A percentile compares a stretch with the other conserved stretches of the same genome.
Evolutionary conservation across 2,888 invertebrate species (phyloP).

Genomic region (Pardosa pseudoannulata): DNA sequence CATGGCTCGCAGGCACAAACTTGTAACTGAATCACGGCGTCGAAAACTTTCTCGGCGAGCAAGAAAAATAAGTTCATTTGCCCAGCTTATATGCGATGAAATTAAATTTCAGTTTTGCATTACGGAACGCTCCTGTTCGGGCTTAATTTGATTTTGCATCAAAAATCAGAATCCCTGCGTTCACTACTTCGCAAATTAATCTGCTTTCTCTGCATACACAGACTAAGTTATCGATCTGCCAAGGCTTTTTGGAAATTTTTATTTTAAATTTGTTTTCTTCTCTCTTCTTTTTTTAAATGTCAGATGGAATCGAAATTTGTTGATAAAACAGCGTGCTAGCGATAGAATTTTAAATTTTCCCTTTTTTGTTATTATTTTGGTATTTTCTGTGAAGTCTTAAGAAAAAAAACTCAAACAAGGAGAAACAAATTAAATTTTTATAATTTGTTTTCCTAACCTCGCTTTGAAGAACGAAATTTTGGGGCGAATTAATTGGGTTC

Average conservation of each 20-base stretch:
- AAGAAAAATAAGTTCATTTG: neutral
- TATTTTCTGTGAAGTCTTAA: too few relatives aligned
- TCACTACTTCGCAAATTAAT: slow-evolving; percentile 4
- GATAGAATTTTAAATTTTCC: too few relatives aligned
- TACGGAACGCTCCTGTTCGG: neutral
- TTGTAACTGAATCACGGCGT: neutral
- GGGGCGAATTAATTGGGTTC: too few relatives aligned
- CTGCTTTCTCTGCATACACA: neutral
- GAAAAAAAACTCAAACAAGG: too few relatives aligned
- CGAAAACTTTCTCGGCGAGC: neutral
- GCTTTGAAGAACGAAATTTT: too few relatives aligned
- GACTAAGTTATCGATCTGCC: neutral
- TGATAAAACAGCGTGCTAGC: too few relatives aligned
- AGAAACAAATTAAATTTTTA: too few relatives aligned
- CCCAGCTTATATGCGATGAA: neutral
- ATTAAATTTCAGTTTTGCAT: slow-evolving; percentile 1
- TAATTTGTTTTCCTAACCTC: too few relatives aligned
- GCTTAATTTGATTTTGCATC: slow-evolving; percentile 9
- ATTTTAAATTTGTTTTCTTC: neutral
- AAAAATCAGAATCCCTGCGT: slow-evolving; percentile 10
- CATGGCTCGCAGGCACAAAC: neutral
- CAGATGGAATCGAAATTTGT: neutral
- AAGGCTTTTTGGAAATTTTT: too few relatives aligned
- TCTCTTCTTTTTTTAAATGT: neutral
- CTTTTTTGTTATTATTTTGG: too few relatives aligned